Evolutionary conservation across 2,113 vertebrate genomes (phyloP), one percentile per base, ranked within the genome.

Genomic region (Scartelaos histophorus): DNA sequence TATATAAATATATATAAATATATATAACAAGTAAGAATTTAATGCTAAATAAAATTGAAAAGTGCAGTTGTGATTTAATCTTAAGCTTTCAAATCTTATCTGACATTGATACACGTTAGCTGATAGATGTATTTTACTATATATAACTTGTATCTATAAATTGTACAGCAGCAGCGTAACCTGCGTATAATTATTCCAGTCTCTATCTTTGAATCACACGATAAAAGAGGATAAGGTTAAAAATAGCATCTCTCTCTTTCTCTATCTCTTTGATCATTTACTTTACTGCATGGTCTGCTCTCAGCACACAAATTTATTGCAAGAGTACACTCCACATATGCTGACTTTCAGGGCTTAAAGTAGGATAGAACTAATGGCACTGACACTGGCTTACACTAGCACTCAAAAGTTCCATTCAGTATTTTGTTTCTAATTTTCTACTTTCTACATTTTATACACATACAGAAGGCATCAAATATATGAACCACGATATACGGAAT

Each of bases 341-440:
- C 21, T 61, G 12, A 47, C 34, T n/a, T 78, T 43, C 45, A 25
- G 45, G 57, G 17, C 62, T 76, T 62, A 64, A 64, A 66, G 75
- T 60, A 74, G n/a, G 29, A 68, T 13, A 51, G 70, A 71, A 79
- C 6, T 25, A 61, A 73, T 45, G 45, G 2, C 43, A 29, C 81
- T 73, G 13, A 73, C 51, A 29, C 29, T 29, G 29, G 29, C 29
- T 29, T 29, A 29, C 29, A 29, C 29, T 29, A 29, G 2, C 2
- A 29, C 2, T 29, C 29, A 29, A 29, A 29, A 29, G 29, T 29
- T 29, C 4, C 29, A 29, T 29, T 29, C 29, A 29, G 2, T 29
- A 4, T 29, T 29, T 29, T 29, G 29, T 29, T 29, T 29, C 29
- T 29, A 4, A 2, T 2, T 29, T 29, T 29, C n/a, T n/a, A n/a